These are phyloP conservation scores for Ctenodactylus gundi DNA, from an alignment of 2,113 vertebrate species.

Conservation along the genomic window DNA sequence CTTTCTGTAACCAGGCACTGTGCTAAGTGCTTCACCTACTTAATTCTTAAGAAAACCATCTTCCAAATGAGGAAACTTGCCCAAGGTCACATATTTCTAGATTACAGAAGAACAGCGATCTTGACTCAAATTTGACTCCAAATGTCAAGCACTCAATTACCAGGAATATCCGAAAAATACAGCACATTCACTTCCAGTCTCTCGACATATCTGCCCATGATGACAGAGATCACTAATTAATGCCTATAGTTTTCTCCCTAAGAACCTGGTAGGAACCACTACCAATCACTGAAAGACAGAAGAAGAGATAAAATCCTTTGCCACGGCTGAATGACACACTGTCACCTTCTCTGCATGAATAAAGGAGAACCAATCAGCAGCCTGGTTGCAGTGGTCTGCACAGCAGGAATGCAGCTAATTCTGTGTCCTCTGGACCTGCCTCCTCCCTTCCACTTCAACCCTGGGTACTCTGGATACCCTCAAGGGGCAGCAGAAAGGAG, in stretches of 20 bases:
- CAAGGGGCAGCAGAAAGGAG: accelerated
- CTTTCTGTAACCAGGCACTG: background rate
- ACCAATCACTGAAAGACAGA: background rate
- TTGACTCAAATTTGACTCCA: background rate
- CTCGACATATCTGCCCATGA: background rate
- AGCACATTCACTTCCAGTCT: background rate
- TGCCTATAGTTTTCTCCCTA: background rate
- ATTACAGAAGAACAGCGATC: background rate
- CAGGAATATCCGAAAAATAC: background rate
- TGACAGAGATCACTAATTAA: conserved; percentile 1
- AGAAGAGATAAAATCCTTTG: background rate
- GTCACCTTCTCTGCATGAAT: background rate
- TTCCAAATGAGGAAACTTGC: background rate
- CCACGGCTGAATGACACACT: background rate
- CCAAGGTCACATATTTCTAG: background rate
- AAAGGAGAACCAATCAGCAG: background rate
- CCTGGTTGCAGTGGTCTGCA: background rate
- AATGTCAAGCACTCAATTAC: background rate
- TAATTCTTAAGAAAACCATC: background rate
- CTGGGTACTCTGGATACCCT: background rate
- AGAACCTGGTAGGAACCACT: background rate
- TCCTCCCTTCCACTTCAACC: conserved; percentile 41
- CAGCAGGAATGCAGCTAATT: background rate
- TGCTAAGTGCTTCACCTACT: background rate
- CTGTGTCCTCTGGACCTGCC: background rate